Base-by-base conservation (phyloP, 2,113 vertebrate species). In the Anser cygnoides region DNA sequence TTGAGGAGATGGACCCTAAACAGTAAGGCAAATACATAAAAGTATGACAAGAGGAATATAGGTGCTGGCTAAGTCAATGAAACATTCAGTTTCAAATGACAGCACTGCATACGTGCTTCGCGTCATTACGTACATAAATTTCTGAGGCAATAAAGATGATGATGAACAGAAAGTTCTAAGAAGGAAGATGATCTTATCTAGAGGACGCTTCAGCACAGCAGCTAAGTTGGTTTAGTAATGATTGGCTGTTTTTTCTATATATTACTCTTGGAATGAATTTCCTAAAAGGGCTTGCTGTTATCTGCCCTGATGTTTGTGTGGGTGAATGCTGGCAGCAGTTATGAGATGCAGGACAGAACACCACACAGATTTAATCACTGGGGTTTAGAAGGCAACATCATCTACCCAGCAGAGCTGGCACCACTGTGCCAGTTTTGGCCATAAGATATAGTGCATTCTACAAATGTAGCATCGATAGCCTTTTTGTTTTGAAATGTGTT, bases 391-490 rank as follows among this genome's bases (percentile, higher is more conserved):
- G 29, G 44, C 59, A 71, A 26, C 65, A 11, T 13, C 55, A 25
- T n/a, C 52, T 39, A 52, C 8, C 7, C 44, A 58, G 11, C 1
- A 20, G 43, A 22, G 19, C 23, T 41, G 14, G 26, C 5, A 8
- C 7, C 31, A 57, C 16, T 0, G 0, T 3, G 39, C 23, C 37
- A 7, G 35, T 17, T 35, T 17, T 54, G 25, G 8, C 59, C 33
- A 37, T 4, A 28, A 0, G 2, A 29, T 77, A 22, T 21, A 37
- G 39, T n/a, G 23, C 1, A 12, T 35, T 37, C 13, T 2, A 44
- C 2, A 1, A 43, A 58, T 5, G 6, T 1, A 35, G 5, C 8
- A 18, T 9, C 13, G 49, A 6, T 16, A 26, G 18, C 17, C 33
- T 61, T 43, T 28, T 28, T 61, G 57, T 52, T 49, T 19, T 62